Evolutionary conservation across 2,888 invertebrate species (phyloP).

Genomic region (Sesia bembeciformis): DNA sequence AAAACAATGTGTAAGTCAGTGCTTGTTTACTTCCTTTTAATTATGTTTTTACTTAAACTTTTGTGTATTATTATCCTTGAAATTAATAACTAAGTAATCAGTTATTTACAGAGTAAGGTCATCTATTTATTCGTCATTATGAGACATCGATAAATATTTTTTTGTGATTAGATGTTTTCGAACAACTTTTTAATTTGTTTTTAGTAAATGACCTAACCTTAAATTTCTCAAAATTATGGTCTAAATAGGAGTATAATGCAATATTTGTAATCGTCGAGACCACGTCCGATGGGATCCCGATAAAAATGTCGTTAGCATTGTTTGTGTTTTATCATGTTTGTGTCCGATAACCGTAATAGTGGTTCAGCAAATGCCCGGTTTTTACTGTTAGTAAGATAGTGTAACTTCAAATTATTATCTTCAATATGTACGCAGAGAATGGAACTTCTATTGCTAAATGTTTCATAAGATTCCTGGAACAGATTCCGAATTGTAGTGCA

Average conservation of each 20-base stretch:
- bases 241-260: neutral
- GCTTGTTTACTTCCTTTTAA: slow-evolving; percentile 8
- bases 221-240: too few relatives aligned
- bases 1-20: slow-evolving; percentile 66
- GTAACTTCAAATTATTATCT: too few relatives aligned
- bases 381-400: slow-evolving; percentile 23
- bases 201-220: neutral
- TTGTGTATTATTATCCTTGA: neutral
- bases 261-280: neutral
- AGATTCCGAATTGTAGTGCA: too few relatives aligned
- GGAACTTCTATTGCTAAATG: too few relatives aligned
- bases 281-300: slow-evolving; percentile 28
- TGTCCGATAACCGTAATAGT: slow-evolving; percentile 44
- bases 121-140: neutral
- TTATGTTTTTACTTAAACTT: neutral
- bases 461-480: too few relatives aligned
- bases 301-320: slow-evolving; percentile 59
- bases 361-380: slow-evolving; percentile 50
- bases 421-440: too few relatives aligned
- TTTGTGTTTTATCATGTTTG: slow-evolving; percentile 52
- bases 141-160: too few relatives aligned
- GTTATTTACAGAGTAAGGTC: neutral
- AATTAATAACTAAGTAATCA: neutral
- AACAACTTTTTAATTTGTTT: neutral
- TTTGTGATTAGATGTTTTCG: neutral